Base-by-base conservation (phyloP, 2,113 vertebrate species). In the Copsychus sechellarum region DNA sequence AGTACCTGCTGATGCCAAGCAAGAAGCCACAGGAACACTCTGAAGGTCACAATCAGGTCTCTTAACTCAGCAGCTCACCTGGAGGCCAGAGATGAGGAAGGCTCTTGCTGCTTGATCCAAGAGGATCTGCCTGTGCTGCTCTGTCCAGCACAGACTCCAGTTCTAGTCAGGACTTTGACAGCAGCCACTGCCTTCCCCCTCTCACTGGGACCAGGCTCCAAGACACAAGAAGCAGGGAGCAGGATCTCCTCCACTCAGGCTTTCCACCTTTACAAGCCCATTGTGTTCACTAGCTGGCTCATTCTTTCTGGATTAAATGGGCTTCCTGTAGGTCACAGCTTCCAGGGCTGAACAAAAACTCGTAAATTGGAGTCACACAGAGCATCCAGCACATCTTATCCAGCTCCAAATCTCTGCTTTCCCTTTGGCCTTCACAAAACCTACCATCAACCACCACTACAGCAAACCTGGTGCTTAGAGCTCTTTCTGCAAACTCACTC, bases 241-340 rank as follows among this genome's bases (percentile, higher is more conserved):
- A 69, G 90, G 70, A 67, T 17, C 74, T 82, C 85, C 43, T 86
- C 71, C 50, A 72, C 82, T 66, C 7, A 2, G 21, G 38, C 36
- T 92, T 90, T 57, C 53, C 88, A 93, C 2, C 78, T 86, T 84
- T 9, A 78, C 65, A 87, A 25, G 42, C 70, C 82, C 25, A 88
- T 94, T 94, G 95, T 92, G 64, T 42, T 81, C 76, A 34, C 77
- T 38, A 83, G 51, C 42, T 16, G 2, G 47, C 90, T 86, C 92
- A 92, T 97, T 97, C 94, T 94, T 92, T 62, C 54, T 0, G 0
- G 20, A 90, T 79, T 76, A 88, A 95, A 94, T 33, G 48, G 54
- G 38, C 38, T 97, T 97, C 94, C 95, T 95, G 95, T 92, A 92
- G 80, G 91, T 94, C 95, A 96, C 93, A 77, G 85, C 74, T 85